phyloP scores from a whole-genome alignment of 2,113 vertebrate genomes.

The Cranoglanis bouderius region DNA sequence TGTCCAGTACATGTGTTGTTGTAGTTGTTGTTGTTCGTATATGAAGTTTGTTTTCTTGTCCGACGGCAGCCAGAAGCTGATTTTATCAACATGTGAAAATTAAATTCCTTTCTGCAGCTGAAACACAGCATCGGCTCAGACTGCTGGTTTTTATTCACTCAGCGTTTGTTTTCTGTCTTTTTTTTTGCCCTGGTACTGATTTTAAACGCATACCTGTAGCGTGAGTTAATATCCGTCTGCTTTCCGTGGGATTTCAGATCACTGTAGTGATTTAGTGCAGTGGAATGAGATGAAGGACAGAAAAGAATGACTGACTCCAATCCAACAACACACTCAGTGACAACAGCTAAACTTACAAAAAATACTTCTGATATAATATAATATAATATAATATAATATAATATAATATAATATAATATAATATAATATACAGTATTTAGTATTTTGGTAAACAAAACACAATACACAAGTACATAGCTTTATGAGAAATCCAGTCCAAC shows the following conservation, averaged over 20 bases:
- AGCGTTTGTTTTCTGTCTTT: too few species aligned
- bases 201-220: background rate
- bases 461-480: background rate
- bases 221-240: slow-evolving; percentile 9
- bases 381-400: background rate
- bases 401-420: background rate
- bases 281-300: background rate
- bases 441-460: background rate
- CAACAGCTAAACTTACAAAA: background rate
- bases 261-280: background rate
- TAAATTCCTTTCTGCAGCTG: background rate
- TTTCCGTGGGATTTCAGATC: background rate
- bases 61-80: background rate
- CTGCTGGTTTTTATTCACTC: background rate
- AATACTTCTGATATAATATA: background rate
- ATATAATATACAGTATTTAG: too few species aligned
- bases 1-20: background rate
- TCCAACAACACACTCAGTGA: background rate
- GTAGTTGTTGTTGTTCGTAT: background rate
- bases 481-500: background rate
- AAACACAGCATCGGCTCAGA: background rate
- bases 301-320: background rate
- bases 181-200: background rate
- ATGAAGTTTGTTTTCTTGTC: background rate
- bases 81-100: background rate